phyloP scores from a whole-genome alignment of 2,888 invertebrate genomes.

The Athripsodes cinereus region DNA sequence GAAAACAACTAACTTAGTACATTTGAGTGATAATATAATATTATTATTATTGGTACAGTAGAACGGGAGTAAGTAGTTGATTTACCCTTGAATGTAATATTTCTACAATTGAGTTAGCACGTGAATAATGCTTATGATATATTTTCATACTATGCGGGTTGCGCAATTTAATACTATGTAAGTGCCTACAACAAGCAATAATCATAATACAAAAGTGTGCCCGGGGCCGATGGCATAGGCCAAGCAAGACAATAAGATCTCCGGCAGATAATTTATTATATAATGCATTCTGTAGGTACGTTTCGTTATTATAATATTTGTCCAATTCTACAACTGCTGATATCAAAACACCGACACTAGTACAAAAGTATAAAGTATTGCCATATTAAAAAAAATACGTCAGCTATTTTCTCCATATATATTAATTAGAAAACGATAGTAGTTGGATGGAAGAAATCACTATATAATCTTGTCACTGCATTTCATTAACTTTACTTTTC shows the following conservation, averaged over 20 bases:
- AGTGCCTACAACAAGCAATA: slow-evolving; percentile 23
- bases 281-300: not conserved
- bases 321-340: not conserved
- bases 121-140: slow-evolving; percentile 12
- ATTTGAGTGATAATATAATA: not conserved
- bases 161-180: slow-evolving; percentile 17
- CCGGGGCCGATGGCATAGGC: slow-evolving; percentile 9
- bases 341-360: no score
- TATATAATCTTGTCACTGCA: no score
- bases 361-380: no score
- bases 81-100: slow-evolving; percentile 20
- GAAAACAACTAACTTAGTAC: no score
- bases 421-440: no score
- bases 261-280: slow-evolving; percentile 16
- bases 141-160: slow-evolving; percentile 25
- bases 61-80: slow-evolving; percentile 11
- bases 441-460: no score
- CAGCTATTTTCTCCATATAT: no score
- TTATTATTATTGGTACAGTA: not conserved
- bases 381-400: no score
- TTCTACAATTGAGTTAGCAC: slow-evolving; percentile 21
- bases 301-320: not conserved
- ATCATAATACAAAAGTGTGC: slow-evolving; percentile 14
- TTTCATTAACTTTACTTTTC: no score
- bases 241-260: slow-evolving; percentile 20